Conservation (phyloP, 2,888 invertebrate genomes). For the Pandemis heparana region DNA sequence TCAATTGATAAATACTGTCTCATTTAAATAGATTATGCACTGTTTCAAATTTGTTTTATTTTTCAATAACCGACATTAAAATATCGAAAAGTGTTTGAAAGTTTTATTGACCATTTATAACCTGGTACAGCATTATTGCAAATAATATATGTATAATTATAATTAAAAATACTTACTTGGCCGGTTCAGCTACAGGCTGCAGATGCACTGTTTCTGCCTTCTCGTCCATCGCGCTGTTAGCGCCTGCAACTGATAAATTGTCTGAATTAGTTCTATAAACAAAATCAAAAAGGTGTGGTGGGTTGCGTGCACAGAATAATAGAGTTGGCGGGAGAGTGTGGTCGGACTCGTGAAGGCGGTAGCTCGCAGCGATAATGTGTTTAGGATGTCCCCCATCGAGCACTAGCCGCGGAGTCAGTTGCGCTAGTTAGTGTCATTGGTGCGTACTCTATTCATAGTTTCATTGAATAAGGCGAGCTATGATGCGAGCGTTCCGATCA, state of each 20-base stretch:
- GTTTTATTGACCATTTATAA: not conserved
- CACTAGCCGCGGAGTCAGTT: conserved; percentile 29
- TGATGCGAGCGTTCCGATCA: conserved; percentile 7
- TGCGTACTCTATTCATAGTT: conserved; percentile 38
- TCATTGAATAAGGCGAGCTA: conserved; percentile 25
- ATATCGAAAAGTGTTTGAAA: not conserved
- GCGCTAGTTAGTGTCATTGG: conserved; percentile 34
- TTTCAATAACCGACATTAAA: no score
- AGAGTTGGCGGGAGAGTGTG: conserved; percentile 28
- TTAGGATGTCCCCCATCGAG: conserved; percentile 42
- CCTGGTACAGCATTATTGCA: not conserved
- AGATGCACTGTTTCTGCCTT: conserved; percentile 55
- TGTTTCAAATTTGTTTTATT: not conserved
- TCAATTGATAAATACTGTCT: not conserved
- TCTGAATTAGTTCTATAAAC: conserved; percentile 13
- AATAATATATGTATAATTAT: not conserved
- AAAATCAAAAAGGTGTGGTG: not conserved
- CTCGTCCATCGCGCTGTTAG: conserved; percentile 44
- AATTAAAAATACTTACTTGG: conserved; percentile 34
- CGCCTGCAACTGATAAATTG: conserved; percentile 29
- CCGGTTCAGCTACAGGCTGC: conserved; percentile 50
- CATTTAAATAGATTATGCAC: not conserved
- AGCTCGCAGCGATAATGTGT: conserved; percentile 33
- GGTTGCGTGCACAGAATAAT: conserved; percentile 31
- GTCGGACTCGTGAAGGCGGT: conserved; percentile 35